Conservation (phyloP, 2,888 invertebrate species). For the Heliconius charithonia region DNA sequence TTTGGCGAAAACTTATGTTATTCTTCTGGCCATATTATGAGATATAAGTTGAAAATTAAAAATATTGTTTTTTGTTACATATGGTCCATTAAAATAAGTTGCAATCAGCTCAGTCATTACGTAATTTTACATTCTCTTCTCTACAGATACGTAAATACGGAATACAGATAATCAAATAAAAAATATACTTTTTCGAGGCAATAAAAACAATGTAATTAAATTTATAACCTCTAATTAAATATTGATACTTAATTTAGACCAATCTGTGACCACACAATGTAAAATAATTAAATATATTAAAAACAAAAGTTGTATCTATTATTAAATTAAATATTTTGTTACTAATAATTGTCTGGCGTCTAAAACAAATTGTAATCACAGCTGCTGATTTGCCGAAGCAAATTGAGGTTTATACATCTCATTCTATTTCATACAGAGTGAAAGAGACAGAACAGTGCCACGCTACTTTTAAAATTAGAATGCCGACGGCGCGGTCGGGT, state of each 20-base stretch:
- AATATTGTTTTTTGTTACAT: no score
- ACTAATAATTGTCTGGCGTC: not conserved
- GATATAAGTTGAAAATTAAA: not conserved
- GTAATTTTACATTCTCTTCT: no score
- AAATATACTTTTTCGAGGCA: no score
- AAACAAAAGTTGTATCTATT: not conserved
- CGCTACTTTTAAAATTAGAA: conserved; percentile 17
- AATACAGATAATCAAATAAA: no score
- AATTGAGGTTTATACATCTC: not conserved
- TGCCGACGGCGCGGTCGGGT: conserved; percentile 20
- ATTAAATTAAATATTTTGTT: conserved; percentile 1
- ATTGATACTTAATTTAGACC: no score
- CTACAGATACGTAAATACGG: no score
- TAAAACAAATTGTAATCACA: conserved; percentile 18
- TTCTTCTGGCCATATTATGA: not conserved
- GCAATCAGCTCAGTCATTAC: no score
- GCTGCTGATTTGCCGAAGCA: conserved; percentile 33
- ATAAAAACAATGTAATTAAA: no score
- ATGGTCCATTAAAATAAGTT: not conserved
- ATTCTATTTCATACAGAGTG: not conserved
- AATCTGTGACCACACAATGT: not conserved
- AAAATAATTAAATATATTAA: not conserved
- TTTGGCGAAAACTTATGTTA: not conserved
- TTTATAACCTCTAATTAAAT: no score
- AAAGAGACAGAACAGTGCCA: conserved; percentile 18